These are phyloP conservation scores for Lagodon rhomboides DNA, from an alignment of 2,797 vertebrate species.

Conservation along the genomic window DNA sequence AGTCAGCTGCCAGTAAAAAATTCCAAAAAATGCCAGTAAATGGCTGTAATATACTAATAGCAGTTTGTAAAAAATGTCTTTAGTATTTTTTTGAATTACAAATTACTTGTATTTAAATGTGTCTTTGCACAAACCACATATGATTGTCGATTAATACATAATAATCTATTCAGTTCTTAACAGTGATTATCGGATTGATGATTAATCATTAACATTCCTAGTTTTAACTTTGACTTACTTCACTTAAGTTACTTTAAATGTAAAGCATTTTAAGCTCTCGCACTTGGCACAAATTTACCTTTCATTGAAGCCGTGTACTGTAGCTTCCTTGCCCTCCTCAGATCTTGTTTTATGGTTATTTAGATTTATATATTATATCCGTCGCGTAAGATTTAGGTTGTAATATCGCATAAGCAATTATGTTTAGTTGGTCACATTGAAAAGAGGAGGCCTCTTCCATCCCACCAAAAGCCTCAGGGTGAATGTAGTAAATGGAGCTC, in stretches of 20 bases:
- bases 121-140: too few relatives aligned
- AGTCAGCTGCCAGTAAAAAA: too few relatives aligned
- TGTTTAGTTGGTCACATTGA: not conserved
- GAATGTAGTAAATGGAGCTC: conserved; percentile 34
- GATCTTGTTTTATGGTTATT: conserved; percentile 20
- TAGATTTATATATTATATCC: conserved; percentile 8
- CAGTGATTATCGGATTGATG: too few relatives aligned
- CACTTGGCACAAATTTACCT: not conserved
- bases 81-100: too few relatives aligned
- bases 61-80: too few relatives aligned
- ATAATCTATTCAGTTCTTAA: too few relatives aligned
- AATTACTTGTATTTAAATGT: too few relatives aligned
- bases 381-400: conserved; percentile 11
- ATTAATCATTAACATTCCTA: too few relatives aligned
- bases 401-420: not conserved
- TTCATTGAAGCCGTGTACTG: conserved; percentile 11
- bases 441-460: conserved; percentile 1
- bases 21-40: too few relatives aligned
- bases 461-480: conserved; percentile 16
- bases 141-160: too few relatives aligned
- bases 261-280: conserved; percentile 1
- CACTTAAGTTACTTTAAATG: not conserved
- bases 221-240: not conserved
- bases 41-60: too few relatives aligned
- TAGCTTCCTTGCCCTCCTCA: conserved; percentile 5